A percentile compares a stretch with the other conserved stretches of the same genome.
Conservation (phyloP, 37 sponge, comb jelly and placozoan genomes). For the Bolinopsis microptera region DNA sequence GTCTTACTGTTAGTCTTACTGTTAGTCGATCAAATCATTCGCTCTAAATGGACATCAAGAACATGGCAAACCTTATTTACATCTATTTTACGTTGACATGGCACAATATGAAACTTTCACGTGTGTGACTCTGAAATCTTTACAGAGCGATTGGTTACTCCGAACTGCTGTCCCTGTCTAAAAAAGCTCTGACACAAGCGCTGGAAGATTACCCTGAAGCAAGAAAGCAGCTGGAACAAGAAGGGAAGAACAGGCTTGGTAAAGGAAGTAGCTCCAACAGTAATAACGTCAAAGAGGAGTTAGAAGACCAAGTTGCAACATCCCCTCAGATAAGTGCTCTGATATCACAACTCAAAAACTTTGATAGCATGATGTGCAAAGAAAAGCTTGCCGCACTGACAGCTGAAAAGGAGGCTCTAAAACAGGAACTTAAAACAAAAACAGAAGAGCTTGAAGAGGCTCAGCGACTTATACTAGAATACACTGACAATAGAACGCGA, state of each 20-base stretch:
- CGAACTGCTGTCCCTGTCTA: constrained; percentile 42
- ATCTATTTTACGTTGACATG: too few relatives aligned
- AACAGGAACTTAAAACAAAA: background rate
- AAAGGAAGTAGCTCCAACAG: constrained; percentile 4
- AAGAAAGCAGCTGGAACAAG: constrained; percentile 64
- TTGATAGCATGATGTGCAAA: constrained; percentile 41
- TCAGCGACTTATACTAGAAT: background rate
- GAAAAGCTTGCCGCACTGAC: background rate
- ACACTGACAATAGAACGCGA: background rate
- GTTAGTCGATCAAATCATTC: background rate
- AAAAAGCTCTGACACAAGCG: constrained; percentile 55
- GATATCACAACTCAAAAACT: background rate
- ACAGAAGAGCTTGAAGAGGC: constrained; percentile 34
- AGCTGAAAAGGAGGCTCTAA: background rate
- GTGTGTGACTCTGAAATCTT: background rate
- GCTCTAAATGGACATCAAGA: background rate
- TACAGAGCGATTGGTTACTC: constrained; percentile 61
- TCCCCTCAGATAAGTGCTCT: background rate
- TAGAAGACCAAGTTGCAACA: background rate
- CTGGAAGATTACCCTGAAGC: constrained; percentile 73
- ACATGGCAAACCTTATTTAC: too few relatives aligned
- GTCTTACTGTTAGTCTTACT: too few relatives aligned
- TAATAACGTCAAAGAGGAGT: background rate
- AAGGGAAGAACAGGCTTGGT: constrained; percentile 67
- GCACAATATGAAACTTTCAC: background rate